Conservation (phyloP, 2,797 vertebrate genomes). For the Ptychobarbus kaznakovi region DNA sequence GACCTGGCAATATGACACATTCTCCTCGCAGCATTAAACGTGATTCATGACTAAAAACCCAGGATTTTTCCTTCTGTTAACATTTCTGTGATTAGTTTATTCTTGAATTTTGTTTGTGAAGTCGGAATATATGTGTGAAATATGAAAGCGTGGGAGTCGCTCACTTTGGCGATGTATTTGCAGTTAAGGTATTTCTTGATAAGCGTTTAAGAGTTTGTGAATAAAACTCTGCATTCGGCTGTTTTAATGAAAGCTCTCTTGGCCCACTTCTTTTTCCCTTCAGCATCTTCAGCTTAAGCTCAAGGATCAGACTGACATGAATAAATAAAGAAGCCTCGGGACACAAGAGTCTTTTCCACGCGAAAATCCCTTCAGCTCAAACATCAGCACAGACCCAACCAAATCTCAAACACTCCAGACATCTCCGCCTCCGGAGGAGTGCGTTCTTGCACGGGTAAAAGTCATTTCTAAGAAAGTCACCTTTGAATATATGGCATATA, state of each 20-base stretch:
- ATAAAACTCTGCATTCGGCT: conserved; percentile 35
- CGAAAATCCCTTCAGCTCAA: conserved; percentile 42
- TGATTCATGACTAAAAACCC: conserved; percentile 8
- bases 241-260: conserved; percentile 48
- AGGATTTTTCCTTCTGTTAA: neutral
- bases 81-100: conserved; percentile 6
- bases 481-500: neutral
- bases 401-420: conserved; percentile 33
- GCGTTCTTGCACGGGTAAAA: conserved; percentile 9
- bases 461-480: conserved; percentile 18
- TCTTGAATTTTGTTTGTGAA: neutral
- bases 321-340: conserved; percentile 58
- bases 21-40: neutral
- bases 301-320: conserved; percentile 59
- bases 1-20: neutral
- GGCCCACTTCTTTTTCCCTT: conserved; percentile 41
- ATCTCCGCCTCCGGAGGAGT: conserved; percentile 16
- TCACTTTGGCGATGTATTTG: conserved; percentile 21
- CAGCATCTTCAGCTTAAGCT: conserved; percentile 53
- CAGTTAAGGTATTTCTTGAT: conserved; percentile 35
- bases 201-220: conserved; percentile 35
- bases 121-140: neutral
- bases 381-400: conserved; percentile 44
- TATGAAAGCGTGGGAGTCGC: conserved; percentile 1
- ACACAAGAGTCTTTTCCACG: conserved; percentile 44